Percentiles rank a stretch among this genome's conserved stretches.
Conservation (phyloP, 2,797 vertebrate species). For the Odontamblyopus rebecca region DNA sequence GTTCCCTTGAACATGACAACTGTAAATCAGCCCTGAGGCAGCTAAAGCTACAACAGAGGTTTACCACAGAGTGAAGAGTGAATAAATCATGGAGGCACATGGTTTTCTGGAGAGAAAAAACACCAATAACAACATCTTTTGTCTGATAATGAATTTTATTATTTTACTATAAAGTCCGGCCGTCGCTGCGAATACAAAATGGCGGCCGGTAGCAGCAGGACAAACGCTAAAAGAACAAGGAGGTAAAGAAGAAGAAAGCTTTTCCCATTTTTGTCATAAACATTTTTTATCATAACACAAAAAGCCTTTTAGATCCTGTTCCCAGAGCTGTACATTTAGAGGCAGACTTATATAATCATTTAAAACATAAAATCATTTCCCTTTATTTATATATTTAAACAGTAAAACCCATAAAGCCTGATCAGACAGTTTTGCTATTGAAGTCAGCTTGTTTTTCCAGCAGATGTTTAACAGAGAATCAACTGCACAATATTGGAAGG, state of each 20-base stretch:
- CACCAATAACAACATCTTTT: not conserved
- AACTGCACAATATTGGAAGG: not conserved
- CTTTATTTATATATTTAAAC: constrained; percentile 41
- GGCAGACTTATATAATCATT: constrained; percentile 32
- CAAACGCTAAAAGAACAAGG: constrained; percentile 35
- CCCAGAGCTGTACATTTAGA: constrained; percentile 59
- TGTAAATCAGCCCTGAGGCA: not conserved
- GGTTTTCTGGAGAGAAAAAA: not conserved
- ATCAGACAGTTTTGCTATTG: not conserved
- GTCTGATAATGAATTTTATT: constrained; percentile 61
- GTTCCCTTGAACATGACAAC: no score
- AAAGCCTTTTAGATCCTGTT: constrained; percentile 53
- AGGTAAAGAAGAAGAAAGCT: constrained; percentile 29
- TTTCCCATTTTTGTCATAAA: constrained; percentile 29
- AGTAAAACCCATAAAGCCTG: constrained; percentile 15
- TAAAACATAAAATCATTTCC: constrained; percentile 25
- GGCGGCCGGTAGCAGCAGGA: constrained; percentile 58
- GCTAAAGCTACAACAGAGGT: not conserved
- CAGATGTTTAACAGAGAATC: not conserved
- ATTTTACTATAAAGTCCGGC: constrained; percentile 70
- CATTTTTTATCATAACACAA: constrained; percentile 35
- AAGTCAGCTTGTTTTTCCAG: not conserved
- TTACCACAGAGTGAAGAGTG: no score
- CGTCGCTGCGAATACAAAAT: constrained; percentile 68
- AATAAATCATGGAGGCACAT: not conserved